Evolutionary conservation across 2,797 vertebrate species (phyloP), one percentile per base, ranked within the genome.

Genomic region (Rhinatrema bivittatum): DNA sequence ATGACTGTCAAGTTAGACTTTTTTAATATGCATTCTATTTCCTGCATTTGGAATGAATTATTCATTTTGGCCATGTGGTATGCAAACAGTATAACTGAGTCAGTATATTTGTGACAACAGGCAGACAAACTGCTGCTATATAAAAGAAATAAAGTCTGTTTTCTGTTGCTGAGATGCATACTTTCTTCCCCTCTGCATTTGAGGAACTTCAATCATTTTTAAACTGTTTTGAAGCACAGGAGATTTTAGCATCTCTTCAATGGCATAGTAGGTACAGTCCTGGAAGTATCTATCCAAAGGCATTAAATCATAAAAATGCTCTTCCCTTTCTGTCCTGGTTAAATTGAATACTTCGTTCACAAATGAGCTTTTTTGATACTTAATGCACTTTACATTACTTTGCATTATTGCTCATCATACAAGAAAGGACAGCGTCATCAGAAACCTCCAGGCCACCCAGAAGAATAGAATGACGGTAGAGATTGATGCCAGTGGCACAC

Each of bases 381-480:
- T 50, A 44, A 36, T 42, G 40, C 46, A n/a, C n/a, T n/a, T n/a
- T 61, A 56, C 56, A 42, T 25, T 39, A 38, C 33, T 55, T 65
- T 21, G 37, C 29, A 25, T 47, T 2, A 7, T 27, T 53, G 36
- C 36, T 33, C 57, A 65, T 36, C 55, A 47, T 43, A 50, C 29
- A 63, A 53, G 36, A 42, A 40, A 39, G 42, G 56, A 54, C 63
- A 63, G 54, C 52, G 36, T 39, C 37, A 43, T 44, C 36, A 31
- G n/a, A 35, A 50, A 41, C 10, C 36, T 59, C 10, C 29, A 25
- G 26, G 30, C 39, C 36, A 60, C 36, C n/a, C 34, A 48, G 15
- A 36, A 44, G 50, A 19, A 17, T 30, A 41, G 25, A 2, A n/a
- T n/a, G n/a, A n/a, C 1, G 33, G 45, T 53, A 37, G 41, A 28